Percentiles rank a stretch among this genome's conserved stretches.
Conservation (phyloP, 2,888 invertebrate genomes). For the Phymatocera aterrima region DNA sequence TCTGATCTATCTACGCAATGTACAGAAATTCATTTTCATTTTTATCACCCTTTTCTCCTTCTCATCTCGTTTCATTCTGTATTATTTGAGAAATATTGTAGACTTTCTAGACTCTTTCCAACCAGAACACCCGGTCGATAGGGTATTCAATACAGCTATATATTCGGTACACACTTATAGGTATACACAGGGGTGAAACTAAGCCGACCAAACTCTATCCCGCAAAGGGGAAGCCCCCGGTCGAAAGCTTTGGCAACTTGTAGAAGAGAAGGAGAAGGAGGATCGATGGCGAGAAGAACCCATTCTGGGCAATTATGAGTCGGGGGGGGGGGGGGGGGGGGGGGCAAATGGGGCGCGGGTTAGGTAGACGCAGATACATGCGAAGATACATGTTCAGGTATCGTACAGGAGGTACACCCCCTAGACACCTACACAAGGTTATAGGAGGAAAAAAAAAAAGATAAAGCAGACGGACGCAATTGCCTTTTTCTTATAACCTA, state of each 20-base stretch:
- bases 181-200: constrained; percentile 14
- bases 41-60: no score
- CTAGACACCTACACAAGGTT: no score
- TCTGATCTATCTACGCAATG: no score
- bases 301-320: constrained; percentile 27
- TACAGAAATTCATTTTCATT: no score
- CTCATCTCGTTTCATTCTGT: no score
- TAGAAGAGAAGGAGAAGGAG: not conserved
- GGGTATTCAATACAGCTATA: not conserved
- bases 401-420: not conserved
- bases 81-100: no score
- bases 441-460: not conserved
- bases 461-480: not conserved
- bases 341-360: not conserved
- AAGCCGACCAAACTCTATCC: constrained; percentile 32
- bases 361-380: no score
- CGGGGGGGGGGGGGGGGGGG: not conserved
- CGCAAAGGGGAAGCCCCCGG: constrained; percentile 28
- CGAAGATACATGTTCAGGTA: no score
- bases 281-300: constrained; percentile 32
- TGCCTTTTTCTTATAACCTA: constrained; percentile 13
- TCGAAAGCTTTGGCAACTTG: not conserved
- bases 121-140: not conserved
- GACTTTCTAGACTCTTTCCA: no score
- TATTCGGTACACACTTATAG: not conserved